Evolutionary conservation across 2,797 vertebrate genomes (phyloP), one percentile per base, ranked within the genome.

Genomic region (Rhincodon typus): DNA sequence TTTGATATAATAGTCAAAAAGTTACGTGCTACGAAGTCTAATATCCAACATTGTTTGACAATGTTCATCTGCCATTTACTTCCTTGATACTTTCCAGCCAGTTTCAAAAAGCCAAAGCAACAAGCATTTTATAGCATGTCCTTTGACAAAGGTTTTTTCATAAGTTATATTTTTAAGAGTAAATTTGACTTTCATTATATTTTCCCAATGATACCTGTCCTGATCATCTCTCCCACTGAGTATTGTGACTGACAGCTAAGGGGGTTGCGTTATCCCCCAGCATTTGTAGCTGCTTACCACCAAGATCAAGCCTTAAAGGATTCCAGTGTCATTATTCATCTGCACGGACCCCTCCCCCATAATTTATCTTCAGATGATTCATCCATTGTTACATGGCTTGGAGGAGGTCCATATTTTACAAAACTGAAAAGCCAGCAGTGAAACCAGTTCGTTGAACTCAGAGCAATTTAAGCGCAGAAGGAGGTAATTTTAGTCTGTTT

Each of bases 401-500:
- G 66, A 17, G 57, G 34, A 93, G n/a, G 66, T 67, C 7, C 66
- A 93, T 23, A 67, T 93, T 67, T 93, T 93, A 66, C 62, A 93
- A 69, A 69, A 67, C 90, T 67, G 90, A 69, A 69, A 93, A 93
- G 42, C 66, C n/a, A 69, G 66, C 90, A 13, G 82, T 93, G n/a
- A 93, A 93, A 93, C 38, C 90, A 67, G 62, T 27, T 67, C 38
- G 25, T 42, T 38, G 62, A 42, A 69, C 57, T 93, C n/a, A 23
- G 10, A 12, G 21, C 62, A 93, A 42, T 25, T 93, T 69, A 93
- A 69, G n/a, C 66, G 42, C 90, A 93, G 88, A 91, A 67, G 90
- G 90, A 69, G 90, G 90, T 67, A 23, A 93, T 93, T 62, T 93
- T 67, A 25, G n/a, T 10, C 90, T 23, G 69, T 93, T 67, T 91